These are phyloP conservation scores for Rutilus rutilus DNA, from an alignment of 2,113 vertebrate genomes.

Conservation along the genomic window DNA sequence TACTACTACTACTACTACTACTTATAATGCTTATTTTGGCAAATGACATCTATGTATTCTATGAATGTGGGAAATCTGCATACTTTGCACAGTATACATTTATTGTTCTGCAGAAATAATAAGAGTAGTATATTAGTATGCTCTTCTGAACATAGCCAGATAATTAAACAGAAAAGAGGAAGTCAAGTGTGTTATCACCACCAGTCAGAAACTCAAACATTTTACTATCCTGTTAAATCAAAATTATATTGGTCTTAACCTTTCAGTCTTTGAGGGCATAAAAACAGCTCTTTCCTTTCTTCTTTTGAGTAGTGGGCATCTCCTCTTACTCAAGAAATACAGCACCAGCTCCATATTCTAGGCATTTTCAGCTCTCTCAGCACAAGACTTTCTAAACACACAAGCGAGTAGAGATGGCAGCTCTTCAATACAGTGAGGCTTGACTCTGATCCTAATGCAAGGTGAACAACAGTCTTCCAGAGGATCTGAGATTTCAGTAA, in stretches of 20 bases:
- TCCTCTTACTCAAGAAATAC: not conserved
- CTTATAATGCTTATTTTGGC: not conserved
- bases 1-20: too few relatives aligned
- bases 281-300: not conserved
- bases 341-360: not conserved
- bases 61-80: not conserved
- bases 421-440: not conserved
- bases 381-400: not conserved
- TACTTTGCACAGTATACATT: not conserved
- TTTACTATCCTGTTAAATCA: constrained; percentile 17
- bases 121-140: not conserved
- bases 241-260: constrained; percentile 18
- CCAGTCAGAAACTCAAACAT: not conserved
- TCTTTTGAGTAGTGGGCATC: not conserved
- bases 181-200: constrained; percentile 6
- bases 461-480: constrained; percentile 10
- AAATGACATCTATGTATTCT: not conserved
- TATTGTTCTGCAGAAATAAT: not conserved
- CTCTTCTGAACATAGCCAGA: not conserved
- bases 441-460: constrained; percentile 13
- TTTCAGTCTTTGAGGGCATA: not conserved
- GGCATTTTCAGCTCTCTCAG: not conserved
- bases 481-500: not conserved
- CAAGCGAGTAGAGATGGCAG: not conserved
- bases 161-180: not conserved